Percentiles rank a stretch among this genome's conserved stretches.
phyloP scores from a whole-genome alignment of 2,113 vertebrate genomes.

The Anoura caudifer region DNA sequence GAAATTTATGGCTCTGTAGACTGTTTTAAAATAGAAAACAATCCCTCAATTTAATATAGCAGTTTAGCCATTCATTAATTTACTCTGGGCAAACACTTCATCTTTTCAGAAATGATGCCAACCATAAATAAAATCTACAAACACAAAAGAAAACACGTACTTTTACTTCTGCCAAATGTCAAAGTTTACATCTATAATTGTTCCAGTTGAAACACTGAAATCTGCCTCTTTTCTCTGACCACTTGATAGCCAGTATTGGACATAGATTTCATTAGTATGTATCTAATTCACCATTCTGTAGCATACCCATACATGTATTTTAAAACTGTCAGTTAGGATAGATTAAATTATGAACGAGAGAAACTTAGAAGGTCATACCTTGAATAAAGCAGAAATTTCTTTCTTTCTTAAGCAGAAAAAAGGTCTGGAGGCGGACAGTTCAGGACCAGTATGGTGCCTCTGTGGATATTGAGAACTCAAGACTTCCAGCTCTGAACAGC shows the following conservation, averaged over 20 bases:
- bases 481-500: background rate
- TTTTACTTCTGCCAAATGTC: constrained; percentile 23
- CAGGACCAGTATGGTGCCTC: background rate
- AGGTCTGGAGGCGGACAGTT: background rate
- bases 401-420: background rate
- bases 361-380: background rate
- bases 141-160: background rate
- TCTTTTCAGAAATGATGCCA: constrained; percentile 42
- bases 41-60: constrained; percentile 47
- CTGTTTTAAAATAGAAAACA: constrained; percentile 45
- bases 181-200: constrained; percentile 17
- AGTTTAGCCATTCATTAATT: constrained; percentile 58
- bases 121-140: constrained; percentile 18
- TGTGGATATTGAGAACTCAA: background rate
- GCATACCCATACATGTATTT: background rate
- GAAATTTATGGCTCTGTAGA: background rate
- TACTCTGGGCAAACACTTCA: constrained; percentile 35
- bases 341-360: background rate
- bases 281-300: background rate
- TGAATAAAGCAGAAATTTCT: constrained; percentile 8
- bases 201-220: background rate
- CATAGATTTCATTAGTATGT: background rate
- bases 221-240: background rate
- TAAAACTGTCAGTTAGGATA: background rate
- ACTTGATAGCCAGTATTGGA: background rate